phyloP scores from a whole-genome alignment of 2,113 vertebrate genomes.

The Oreotragus oreotragus region DNA sequence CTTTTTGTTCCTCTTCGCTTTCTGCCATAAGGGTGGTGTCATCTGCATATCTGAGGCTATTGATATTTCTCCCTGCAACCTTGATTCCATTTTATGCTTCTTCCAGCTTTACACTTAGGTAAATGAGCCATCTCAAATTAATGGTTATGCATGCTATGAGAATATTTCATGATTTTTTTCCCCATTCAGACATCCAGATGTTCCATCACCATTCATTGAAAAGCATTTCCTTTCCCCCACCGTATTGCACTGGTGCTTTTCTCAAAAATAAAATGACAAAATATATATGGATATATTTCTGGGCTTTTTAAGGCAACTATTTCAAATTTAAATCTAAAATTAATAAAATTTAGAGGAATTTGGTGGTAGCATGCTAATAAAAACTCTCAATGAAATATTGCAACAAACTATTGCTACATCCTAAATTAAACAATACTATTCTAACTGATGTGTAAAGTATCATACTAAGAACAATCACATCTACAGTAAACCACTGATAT shows the following conservation, averaged over 20 bases:
- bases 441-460: not conserved
- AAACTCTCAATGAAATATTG: constrained; percentile 9
- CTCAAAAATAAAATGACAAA: not conserved
- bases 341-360: constrained; percentile 1
- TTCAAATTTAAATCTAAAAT: constrained; percentile 31
- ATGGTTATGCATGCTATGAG: not conserved
- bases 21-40: no score
- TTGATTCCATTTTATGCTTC: no score
- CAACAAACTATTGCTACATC: not conserved
- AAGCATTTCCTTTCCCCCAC: not conserved
- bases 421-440: not conserved
- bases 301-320: not conserved
- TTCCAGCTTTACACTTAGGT: not conserved
- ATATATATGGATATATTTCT: not conserved
- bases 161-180: not conserved
- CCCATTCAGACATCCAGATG: not conserved
- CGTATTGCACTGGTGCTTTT: not conserved
- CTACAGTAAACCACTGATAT: not conserved
- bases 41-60: no score
- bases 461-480: not conserved
- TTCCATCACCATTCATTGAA: not conserved
- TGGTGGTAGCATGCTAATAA: not conserved
- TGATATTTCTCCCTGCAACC: no score
- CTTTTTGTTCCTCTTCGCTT: no score
- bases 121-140: not conserved